Evolutionary conservation across 2,797 vertebrate genomes (phyloP), one percentile per base, ranked within the genome.

Genomic region (Phalloptychus januarius): DNA sequence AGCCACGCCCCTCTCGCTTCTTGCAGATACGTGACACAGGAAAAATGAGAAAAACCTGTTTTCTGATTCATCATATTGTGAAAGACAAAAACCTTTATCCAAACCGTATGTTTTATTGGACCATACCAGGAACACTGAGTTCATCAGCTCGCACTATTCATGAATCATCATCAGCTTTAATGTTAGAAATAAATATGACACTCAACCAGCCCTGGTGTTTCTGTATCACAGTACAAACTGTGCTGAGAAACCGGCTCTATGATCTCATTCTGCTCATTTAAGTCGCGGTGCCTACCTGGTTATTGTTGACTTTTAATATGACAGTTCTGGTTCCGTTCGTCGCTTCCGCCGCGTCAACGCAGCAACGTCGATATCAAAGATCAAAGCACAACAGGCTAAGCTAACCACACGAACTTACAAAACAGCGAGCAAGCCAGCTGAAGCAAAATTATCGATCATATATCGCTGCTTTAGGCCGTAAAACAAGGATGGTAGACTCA

Each of bases 401-500:
- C 63, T 33, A 23, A 67, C 33, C 33, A 20, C 33, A 63, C 3
- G 58, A 61, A 7, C 58, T 31, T 1, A 18, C 28, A 8, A 61
- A 2, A 18, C 33, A 65, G 61, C 33, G 3, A 63, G 20, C 15
- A 18, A 33, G 31, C 28, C 18, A 20, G 11, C 33, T 36, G 33
- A 40, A 67, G 63, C 63, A 1, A 25, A 7, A 12, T 23, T 40
- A 3, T 46, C 1, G 2, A 4, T 3, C 0, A 16, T 12, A 7
- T 23, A 38, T 38, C 50, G 40, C 16, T 45, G 28, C 23, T 31
- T 75, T 2, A 4, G 69, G 6, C 36, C 28, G 33, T 1, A 6
- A 31, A 28, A 61, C 10, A 20, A 23, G 28, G 74, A 61, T 38
- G 4, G 1, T 38, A 18, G 28, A 86, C 81, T 83, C 72, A 89